phyloP scores from a whole-genome alignment of 2,113 vertebrate species.

The Bujurquina vittata region DNA sequence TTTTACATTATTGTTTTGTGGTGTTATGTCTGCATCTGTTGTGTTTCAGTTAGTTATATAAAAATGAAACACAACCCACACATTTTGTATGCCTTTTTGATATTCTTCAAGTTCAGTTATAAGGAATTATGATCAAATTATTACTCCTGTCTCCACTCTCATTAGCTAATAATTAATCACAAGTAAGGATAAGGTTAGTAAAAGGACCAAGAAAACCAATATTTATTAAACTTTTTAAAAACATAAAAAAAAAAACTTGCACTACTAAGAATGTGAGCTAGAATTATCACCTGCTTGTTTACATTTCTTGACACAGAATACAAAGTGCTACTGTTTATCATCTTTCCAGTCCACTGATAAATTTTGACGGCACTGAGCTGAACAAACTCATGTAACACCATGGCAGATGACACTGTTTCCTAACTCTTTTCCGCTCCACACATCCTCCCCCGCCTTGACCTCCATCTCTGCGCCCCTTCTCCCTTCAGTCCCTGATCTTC shows the following conservation, averaged over 20 bases:
- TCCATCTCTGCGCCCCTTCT: constrained; percentile 19
- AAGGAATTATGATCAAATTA: not conserved
- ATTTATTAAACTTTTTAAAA: not conserved
- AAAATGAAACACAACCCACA: not conserved
- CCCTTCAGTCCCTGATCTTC: constrained; percentile 4
- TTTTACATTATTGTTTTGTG: no score
- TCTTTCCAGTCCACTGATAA: constrained; percentile 16
- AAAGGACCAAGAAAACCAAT: not conserved
- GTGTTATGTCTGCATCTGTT: not conserved
- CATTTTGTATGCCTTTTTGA: not conserved
- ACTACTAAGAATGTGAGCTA: not conserved
- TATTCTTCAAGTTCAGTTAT: not conserved
- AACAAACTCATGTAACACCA: constrained; percentile 16
- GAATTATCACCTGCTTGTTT: constrained; percentile 1
- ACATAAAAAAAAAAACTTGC: not conserved
- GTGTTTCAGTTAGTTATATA: not conserved
- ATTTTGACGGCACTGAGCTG: constrained; percentile 30
- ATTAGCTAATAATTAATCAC: not conserved
- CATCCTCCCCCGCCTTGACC: constrained; percentile 14
- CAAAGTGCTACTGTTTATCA: constrained; percentile 17
- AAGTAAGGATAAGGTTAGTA: not conserved
- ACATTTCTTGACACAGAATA: not conserved
- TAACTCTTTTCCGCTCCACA: constrained; percentile 12
- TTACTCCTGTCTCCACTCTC: not conserved
- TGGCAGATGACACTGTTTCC: constrained; percentile 18